Evolutionary conservation across 1,140 invertebrate species (phyloP).

Genomic region (Hestina assimilis): DNA sequence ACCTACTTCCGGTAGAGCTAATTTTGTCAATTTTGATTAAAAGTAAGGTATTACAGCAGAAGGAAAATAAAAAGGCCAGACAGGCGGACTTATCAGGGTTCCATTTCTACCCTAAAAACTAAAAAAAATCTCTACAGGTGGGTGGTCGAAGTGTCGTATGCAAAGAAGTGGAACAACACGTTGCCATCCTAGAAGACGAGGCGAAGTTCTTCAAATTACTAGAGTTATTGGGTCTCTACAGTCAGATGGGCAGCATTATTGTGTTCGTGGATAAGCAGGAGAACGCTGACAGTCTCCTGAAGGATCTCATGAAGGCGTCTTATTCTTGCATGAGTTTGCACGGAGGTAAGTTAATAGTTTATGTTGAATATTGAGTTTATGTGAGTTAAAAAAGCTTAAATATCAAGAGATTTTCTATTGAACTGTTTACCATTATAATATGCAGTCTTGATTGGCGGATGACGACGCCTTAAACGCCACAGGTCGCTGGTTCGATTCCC

Average conservation of each 20-base stretch:
- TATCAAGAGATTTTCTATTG: too few relatives aligned
- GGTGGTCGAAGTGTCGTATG: slow-evolving; percentile 98
- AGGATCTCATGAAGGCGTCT: slow-evolving; percentile 97
- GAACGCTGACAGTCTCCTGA: slow-evolving; percentile 95
- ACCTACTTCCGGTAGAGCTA: too few relatives aligned
- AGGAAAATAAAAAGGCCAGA: too few relatives aligned
- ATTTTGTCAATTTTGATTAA: too few relatives aligned
- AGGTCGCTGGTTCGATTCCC: too few relatives aligned
- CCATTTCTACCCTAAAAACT: too few relatives aligned
- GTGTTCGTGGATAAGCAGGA: slow-evolving; percentile 99
- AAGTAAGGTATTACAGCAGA: too few relatives aligned
- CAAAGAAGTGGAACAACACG: slow-evolving; percentile 98
- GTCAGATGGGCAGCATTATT: slow-evolving; percentile 95
- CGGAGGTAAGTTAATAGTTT: slow-evolving; percentile 82
- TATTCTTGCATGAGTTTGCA: slow-evolving; percentile 98
- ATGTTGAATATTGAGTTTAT: neutral
- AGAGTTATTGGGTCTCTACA: slow-evolving; percentile 96
- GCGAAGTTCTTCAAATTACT: slow-evolving; percentile 98
- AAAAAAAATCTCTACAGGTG: slow-evolving; percentile 74
- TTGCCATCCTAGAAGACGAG: slow-evolving; percentile 96
- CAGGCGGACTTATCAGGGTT: too few relatives aligned
- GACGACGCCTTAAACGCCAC: too few relatives aligned
- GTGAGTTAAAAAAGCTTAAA: too few relatives aligned
- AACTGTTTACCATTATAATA: too few relatives aligned
- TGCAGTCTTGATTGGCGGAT: too few relatives aligned